phyloP scores from a whole-genome alignment of 1,140 invertebrate species.

The Oryctes rhinoceros region DNA sequence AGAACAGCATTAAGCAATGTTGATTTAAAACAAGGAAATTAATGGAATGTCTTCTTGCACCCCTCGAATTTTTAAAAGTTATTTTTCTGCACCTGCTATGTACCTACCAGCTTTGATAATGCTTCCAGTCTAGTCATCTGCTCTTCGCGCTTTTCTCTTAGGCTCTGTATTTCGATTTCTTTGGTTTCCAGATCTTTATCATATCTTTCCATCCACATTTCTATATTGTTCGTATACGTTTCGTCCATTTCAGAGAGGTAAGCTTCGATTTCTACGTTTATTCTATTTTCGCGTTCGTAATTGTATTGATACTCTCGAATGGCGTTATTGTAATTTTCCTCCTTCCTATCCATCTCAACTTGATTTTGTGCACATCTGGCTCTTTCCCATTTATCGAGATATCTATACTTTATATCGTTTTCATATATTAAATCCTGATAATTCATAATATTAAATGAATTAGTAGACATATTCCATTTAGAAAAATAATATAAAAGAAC shows the following conservation, averaged over 20 bases:
- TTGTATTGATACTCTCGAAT: constrained; percentile 45
- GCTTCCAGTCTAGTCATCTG: constrained; percentile 40
- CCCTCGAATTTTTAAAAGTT: too few relatives aligned
- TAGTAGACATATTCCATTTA: background rate
- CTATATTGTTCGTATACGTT: constrained; percentile 44
- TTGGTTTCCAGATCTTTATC: constrained; percentile 50
- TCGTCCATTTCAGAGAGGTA: constrained; percentile 44
- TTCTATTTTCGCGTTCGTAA: constrained; percentile 49
- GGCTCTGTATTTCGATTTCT: constrained; percentile 49
- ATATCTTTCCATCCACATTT: constrained; percentile 54
- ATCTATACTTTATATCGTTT: constrained; percentile 49
- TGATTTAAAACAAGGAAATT: too few relatives aligned
- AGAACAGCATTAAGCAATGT: too few relatives aligned
- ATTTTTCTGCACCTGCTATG: too few relatives aligned
- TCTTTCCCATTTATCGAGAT: constrained; percentile 50
- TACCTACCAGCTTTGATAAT: constrained; percentile 17
- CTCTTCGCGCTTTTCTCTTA: constrained; percentile 47
- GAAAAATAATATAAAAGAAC: background rate
- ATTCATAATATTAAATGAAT: background rate
- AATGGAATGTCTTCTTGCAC: too few relatives aligned
- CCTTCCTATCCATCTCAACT: constrained; percentile 41
- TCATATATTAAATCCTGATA: constrained; percentile 50
- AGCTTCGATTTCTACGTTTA: constrained; percentile 51
- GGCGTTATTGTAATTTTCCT: constrained; percentile 42
- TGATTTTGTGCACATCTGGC: constrained; percentile 49